Conservation (phyloP, 1,140 invertebrate genomes). For the Pseudomyrmex dendroicus region DNA sequence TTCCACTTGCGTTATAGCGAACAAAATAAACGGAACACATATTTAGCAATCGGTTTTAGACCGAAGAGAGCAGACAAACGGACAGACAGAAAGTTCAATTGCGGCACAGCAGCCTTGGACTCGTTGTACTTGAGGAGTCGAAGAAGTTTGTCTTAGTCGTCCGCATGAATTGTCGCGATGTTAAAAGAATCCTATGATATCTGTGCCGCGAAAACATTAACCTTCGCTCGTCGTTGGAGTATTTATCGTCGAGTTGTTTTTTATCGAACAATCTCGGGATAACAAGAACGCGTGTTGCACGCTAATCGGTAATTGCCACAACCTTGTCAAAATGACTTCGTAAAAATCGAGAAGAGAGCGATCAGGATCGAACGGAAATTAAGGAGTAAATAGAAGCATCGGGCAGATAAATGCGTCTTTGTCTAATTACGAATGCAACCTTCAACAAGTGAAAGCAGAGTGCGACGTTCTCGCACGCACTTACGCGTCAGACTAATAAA, state of each 20-base stretch:
- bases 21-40: slow-evolving; percentile 61
- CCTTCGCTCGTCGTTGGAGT: slow-evolving; percentile 18
- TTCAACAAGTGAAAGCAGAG: slow-evolving; percentile 48
- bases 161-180: slow-evolving; percentile 21
- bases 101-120: slow-evolving; percentile 76
- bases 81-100: slow-evolving; percentile 72
- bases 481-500: slow-evolving; percentile 46
- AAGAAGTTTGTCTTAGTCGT: slow-evolving; percentile 49
- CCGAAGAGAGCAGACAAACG: slow-evolving; percentile 56
- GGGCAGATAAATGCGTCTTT: background rate
- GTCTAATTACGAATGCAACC: slow-evolving; percentile 42
- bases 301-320: too few relatives aligned
- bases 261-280: background rate
- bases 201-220: slow-evolving; percentile 39
- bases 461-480: slow-evolving; percentile 3
- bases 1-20: background rate
- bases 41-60: slow-evolving; percentile 74
- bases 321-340: background rate
- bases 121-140: slow-evolving; percentile 75
- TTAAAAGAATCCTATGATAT: slow-evolving; percentile 27
- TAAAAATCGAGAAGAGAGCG: background rate
- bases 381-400: background rate
- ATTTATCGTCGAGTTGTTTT: background rate
- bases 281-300: background rate
- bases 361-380: background rate